Conservation (phyloP, 2,797 vertebrate species). For the Lemur catta region DNA sequence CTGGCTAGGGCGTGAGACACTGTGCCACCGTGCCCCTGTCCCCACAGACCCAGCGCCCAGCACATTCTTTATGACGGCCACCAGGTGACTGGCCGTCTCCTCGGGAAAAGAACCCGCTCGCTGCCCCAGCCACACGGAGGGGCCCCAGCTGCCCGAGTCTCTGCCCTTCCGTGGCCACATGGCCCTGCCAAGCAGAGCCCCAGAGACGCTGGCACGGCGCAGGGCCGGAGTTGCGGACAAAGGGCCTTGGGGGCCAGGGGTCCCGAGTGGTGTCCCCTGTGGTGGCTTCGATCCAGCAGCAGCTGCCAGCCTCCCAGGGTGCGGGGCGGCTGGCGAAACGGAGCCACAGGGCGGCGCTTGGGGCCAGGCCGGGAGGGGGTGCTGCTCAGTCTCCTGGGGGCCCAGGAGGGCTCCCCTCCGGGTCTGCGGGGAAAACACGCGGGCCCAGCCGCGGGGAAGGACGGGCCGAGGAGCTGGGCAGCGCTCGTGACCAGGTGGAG, state of each 20-base stretch:
- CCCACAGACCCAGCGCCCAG: no score
- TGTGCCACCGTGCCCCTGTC: neutral
- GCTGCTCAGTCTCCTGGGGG: no score
- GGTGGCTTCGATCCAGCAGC: accelerated
- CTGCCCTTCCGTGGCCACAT: neutral
- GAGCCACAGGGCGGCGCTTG: accelerated
- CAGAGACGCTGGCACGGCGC: accelerated
- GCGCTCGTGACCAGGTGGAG: neutral
- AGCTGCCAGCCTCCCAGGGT: neutral
- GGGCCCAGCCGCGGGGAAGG: neutral
- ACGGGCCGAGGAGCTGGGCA: neutral
- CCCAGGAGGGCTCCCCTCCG: neutral
- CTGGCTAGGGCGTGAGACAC: neutral
- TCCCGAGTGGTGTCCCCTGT: accelerated
- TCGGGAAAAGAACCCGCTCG: neutral
- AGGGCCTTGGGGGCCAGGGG: accelerated
- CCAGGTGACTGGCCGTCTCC: accelerated
- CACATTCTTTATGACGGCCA: accelerated
- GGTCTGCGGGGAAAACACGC: accelerated
- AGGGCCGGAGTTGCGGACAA: no score
- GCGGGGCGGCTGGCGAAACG: accelerated
- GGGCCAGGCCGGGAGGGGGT: neutral
- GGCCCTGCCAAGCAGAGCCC: neutral
- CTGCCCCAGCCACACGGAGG: accelerated
- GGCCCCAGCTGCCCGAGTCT: neutral